Evolutionary conservation across 2,113 vertebrate species (phyloP).

Genomic region (Prionailurus viverrinus): DNA sequence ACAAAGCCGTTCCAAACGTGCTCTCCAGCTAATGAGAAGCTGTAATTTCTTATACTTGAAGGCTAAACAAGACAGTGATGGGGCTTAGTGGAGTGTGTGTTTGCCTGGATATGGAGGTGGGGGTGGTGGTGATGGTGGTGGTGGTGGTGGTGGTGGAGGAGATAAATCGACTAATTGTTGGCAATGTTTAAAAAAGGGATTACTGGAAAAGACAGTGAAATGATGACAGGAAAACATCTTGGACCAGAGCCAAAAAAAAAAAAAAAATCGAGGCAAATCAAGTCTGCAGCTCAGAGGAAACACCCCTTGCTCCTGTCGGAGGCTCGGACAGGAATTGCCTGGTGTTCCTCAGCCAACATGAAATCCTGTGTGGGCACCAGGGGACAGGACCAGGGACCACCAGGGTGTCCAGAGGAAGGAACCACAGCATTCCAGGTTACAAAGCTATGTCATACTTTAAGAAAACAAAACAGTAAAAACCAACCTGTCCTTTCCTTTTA

Average conservation of each 20-base stretch:
- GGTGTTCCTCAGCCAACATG: constrained; percentile 72
- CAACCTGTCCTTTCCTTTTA: constrained; percentile 81
- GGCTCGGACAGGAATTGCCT: constrained; percentile 81
- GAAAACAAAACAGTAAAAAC: constrained; percentile 63
- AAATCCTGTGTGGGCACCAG: constrained; percentile 80
- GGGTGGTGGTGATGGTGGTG: constrained; percentile 74
- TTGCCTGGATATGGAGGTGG: constrained; percentile 76
- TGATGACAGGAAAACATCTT: constrained; percentile 89
- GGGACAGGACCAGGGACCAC: constrained; percentile 72
- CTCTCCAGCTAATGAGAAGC: constrained; percentile 89
- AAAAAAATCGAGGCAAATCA: constrained; percentile 87
- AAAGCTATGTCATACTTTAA: constrained; percentile 77
- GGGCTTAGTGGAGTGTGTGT: constrained; percentile 83
- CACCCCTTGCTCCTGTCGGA: constrained; percentile 80
- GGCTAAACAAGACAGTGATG: constrained; percentile 87
- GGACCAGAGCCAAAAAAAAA: constrained; percentile 88
- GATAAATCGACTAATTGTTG: constrained; percentile 89
- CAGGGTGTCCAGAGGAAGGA: constrained; percentile 74
- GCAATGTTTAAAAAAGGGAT: constrained; percentile 90
- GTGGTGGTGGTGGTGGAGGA: constrained; percentile 70
- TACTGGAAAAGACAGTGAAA: constrained; percentile 89
- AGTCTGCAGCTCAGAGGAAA: constrained; percentile 86
- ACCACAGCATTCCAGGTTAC: constrained; percentile 74
- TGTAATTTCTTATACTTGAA: constrained; percentile 90
- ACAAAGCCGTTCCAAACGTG: constrained; percentile 89